Evolutionary conservation across 2,888 invertebrate species (phyloP).

Genomic region (Drosophila buzzatii): DNA sequence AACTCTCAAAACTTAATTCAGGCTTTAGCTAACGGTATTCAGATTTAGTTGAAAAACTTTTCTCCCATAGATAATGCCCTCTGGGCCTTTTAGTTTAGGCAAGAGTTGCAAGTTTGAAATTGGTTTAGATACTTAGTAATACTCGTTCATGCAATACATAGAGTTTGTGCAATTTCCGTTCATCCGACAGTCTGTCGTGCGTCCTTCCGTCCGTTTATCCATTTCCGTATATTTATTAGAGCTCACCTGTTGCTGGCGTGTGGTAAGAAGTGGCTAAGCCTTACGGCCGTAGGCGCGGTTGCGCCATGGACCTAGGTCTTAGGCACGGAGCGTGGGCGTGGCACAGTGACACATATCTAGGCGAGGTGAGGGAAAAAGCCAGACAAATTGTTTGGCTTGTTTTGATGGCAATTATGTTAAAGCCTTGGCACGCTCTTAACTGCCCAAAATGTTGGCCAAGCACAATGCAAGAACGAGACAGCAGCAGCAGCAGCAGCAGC

Average conservation of each 20-base stretch:
- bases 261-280: slow-evolving; percentile 12
- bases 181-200: background rate
- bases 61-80: background rate
- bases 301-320: background rate
- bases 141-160: background rate
- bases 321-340: slow-evolving; percentile 3
- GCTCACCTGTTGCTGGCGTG: slow-evolving; percentile 47
- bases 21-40: background rate
- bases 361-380: slow-evolving; percentile 34
- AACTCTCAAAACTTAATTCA: background rate
- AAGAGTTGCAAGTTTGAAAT: background rate
- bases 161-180: background rate
- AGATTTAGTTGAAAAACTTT: background rate
- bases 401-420: slow-evolving; percentile 59
- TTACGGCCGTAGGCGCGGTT: slow-evolving; percentile 7
- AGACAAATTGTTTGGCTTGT: slow-evolving; percentile 59
- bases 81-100: background rate
- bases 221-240: slow-evolving; percentile 4
- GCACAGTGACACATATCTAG: slow-evolving; percentile 51
- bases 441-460: slow-evolving; percentile 31
- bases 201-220: background rate
- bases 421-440: slow-evolving; percentile 47
- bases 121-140: background rate
- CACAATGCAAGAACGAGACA: background rate
- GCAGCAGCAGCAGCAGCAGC: background rate